Conservation (phyloP, 1,140 invertebrate genomes). For the Sycophaga agraensis region DNA sequence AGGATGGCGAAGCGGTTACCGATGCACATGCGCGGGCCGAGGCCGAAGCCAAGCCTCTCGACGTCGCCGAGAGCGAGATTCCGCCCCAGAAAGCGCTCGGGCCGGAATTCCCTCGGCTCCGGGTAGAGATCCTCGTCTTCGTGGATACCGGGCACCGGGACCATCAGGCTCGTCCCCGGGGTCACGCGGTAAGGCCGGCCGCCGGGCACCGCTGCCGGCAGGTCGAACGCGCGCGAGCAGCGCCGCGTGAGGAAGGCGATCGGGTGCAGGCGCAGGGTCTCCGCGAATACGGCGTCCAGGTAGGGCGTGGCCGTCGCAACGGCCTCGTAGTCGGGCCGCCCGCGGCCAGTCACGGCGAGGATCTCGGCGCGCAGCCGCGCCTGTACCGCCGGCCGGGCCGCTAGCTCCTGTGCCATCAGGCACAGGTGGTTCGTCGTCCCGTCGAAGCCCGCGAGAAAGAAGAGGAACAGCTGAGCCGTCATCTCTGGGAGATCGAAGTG, state of each 20-base stretch:
- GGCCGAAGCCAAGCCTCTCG: slow-evolving; percentile 16
- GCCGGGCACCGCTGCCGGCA: slow-evolving; percentile 34
- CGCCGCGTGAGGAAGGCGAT: slow-evolving; percentile 56
- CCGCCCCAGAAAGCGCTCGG: slow-evolving; percentile 59
- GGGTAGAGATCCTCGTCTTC: slow-evolving; percentile 57
- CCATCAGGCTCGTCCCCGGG: slow-evolving; percentile 30
- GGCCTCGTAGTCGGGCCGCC: slow-evolving; percentile 32
- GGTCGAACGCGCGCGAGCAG: slow-evolving; percentile 43
- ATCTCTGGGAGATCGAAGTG: slow-evolving; percentile 46
- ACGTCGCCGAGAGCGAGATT: background rate
- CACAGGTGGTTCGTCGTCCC: slow-evolving; percentile 46
- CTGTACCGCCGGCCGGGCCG: slow-evolving; percentile 30
- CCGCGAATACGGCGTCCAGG: slow-evolving; percentile 34
- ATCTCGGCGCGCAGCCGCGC: slow-evolving; percentile 35
- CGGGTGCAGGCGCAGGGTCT: slow-evolving; percentile 30
- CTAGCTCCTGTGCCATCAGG: slow-evolving; percentile 32
- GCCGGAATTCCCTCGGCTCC: slow-evolving; percentile 59
- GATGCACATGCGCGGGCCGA: slow-evolving; percentile 28
- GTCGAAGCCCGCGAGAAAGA: slow-evolving; percentile 51
- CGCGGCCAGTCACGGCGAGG: slow-evolving; percentile 28
- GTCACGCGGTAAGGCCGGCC: slow-evolving; percentile 52
- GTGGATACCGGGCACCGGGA: slow-evolving; percentile 55
- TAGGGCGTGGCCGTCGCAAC: slow-evolving; percentile 26
- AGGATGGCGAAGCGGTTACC: slow-evolving; percentile 38
- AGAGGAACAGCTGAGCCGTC: slow-evolving; percentile 44